These are phyloP conservation scores for Taenaris catops DNA, from an alignment of 2,888 invertebrate species.

Conservation along the genomic window DNA sequence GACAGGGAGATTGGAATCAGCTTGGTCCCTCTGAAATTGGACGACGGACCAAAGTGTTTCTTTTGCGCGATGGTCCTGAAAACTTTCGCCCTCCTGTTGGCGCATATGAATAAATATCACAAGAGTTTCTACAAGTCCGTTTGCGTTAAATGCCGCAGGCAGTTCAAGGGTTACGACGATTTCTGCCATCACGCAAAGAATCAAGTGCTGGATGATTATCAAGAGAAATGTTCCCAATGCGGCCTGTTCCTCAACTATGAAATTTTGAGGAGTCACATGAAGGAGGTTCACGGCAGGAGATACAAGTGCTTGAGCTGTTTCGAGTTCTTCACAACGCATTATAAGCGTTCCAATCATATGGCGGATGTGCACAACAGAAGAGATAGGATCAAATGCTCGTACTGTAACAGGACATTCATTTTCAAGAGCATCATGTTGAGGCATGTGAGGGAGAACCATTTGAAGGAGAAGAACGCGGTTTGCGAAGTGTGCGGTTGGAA, in stretches of 20 bases:
- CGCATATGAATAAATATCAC: slow-evolving; percentile 40
- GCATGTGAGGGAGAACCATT: slow-evolving; percentile 37
- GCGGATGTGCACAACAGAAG: slow-evolving; percentile 26
- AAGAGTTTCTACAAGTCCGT: slow-evolving; percentile 30
- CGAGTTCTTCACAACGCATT: slow-evolving; percentile 26
- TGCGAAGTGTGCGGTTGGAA: slow-evolving; percentile 39
- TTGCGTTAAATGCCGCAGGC: slow-evolving; percentile 47
- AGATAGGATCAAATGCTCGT: slow-evolving; percentile 22
- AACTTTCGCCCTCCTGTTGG: slow-evolving; percentile 37
- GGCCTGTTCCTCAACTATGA: slow-evolving; percentile 18
- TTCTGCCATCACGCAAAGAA: slow-evolving; percentile 44
- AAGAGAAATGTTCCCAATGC: slow-evolving; percentile 25
- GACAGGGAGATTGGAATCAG: slow-evolving; percentile 24
- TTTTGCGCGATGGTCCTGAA: slow-evolving; percentile 37
- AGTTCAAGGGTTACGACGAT: slow-evolving; percentile 46
- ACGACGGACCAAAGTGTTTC: slow-evolving; percentile 35
- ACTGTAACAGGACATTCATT: slow-evolving; percentile 26
- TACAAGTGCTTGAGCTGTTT: slow-evolving; percentile 27
- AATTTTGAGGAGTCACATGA: slow-evolving; percentile 26
- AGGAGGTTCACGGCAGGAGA: slow-evolving; percentile 24
- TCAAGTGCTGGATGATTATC: slow-evolving; percentile 13
- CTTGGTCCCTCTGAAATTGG: slow-evolving; percentile 36
- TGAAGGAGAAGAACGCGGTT: slow-evolving; percentile 35
- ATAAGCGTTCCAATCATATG: slow-evolving; percentile 27
- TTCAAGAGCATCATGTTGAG: slow-evolving; percentile 27